Base-by-base conservation (phyloP, 64 coral and sea anemone genomes). In the Actinia tenebrosa region DNA sequence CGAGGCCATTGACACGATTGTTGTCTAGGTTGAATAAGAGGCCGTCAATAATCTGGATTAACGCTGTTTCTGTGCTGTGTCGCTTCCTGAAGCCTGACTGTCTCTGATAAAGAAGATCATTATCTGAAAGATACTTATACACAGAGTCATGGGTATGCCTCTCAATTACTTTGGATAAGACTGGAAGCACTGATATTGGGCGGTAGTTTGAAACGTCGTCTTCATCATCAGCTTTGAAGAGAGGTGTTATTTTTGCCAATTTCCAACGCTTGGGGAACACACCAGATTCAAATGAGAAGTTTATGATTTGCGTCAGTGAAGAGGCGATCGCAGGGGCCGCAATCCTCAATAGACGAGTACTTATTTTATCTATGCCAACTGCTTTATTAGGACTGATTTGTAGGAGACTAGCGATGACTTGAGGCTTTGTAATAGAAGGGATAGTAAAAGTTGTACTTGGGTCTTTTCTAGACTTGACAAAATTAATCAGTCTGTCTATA, bases 111-210 rank as follows among this genome's bases (percentile, higher is more conserved):
- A 63, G 58, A 14, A 87, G 43, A 37, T 56, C 26, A 20, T 69
- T 87, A 8, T 43, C 23, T 53, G 25, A 42, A 3, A 91, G 23
- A 56, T 86, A 86, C 22, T 60, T 26, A 45, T 86, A 91, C 55
- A 87, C 61, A 22, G 10, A 9, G 58, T 86, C 64, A 56, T 91
- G 84, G 26, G 53, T 60, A 68, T 91, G 83, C 52, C 75, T 86
- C 16, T 91, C 83, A 2, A 87, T 59, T 30, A 80, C 8, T 5
- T 82, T 83, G 14, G 84, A 87, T 53, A 86, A 46, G 9, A 91
- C 63, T 16, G 84, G 84, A 60, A 91, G 80, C 3, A 91, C 84
- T 6, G 84, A 87, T 25, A 86, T 86, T 3, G 84, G 84, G 42
- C 84, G 84, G 64, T 86, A 86, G 19, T 86, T 91, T 53, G 79